Percentiles rank a stretch among this genome's conserved stretches.
Evolutionary conservation across 2,113 vertebrate species (phyloP).

Genomic region (Laticauda laticaudata): DNA sequence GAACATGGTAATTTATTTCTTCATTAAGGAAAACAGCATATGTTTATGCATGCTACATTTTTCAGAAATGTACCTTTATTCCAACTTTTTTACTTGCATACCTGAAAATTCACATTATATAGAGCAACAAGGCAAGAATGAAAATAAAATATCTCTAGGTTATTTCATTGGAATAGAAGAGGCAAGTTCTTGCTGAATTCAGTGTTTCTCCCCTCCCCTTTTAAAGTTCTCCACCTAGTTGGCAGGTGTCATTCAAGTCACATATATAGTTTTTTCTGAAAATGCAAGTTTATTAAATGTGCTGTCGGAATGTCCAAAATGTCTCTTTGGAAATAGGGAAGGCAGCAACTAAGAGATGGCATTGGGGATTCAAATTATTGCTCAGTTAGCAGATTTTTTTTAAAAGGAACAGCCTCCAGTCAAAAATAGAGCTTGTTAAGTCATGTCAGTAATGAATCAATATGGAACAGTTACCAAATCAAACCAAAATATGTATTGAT

Average conservation of each 20-base stretch:
- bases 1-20: not conserved
- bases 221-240: slow-evolving; percentile 28
- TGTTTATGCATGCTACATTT: not conserved
- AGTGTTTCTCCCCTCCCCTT: not conserved
- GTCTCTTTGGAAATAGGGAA: slow-evolving; percentile 26
- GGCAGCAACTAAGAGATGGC: not conserved
- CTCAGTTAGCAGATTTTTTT: not conserved
- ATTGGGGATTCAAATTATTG: slow-evolving; percentile 8
- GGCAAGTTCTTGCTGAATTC: slow-evolving; percentile 49
- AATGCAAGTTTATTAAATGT: slow-evolving; percentile 61
- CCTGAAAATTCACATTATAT: not conserved
- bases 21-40: not conserved
- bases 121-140: not conserved
- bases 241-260: slow-evolving; percentile 54
- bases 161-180: slow-evolving; percentile 40
- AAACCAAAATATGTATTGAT: not conserved
- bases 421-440: slow-evolving; percentile 17
- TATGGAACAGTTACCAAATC: slow-evolving; percentile 4
- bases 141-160: slow-evolving; percentile 20
- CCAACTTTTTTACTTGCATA: not conserved
- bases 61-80: not conserved
- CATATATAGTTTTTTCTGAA: slow-evolving; percentile 51
- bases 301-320: not conserved
- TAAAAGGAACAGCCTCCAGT: slow-evolving; percentile 14
- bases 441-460: slow-evolving; percentile 28